These are phyloP conservation scores for Parotocinclus haroldoi DNA, from an alignment of 2,797 vertebrate species.

Conservation along the genomic window DNA sequence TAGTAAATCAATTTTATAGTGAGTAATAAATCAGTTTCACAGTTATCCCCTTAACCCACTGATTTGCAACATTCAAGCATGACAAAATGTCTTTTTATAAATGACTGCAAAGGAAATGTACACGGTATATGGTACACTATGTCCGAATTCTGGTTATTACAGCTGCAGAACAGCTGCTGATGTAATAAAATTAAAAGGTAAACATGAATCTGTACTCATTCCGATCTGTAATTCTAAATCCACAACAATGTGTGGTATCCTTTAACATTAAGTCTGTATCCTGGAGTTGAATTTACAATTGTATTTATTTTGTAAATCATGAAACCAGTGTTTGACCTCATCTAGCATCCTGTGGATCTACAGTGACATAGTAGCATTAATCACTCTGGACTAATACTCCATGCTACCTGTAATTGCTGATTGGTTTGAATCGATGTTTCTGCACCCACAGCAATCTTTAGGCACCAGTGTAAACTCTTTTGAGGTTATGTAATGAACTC, in stretches of 20 bases:
- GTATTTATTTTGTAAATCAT: too few species aligned
- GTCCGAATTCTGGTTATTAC: background rate
- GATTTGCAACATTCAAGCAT: background rate
- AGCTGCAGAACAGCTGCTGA: conserved; percentile 5
- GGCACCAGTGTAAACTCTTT: conserved; percentile 35
- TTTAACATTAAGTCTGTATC: background rate
- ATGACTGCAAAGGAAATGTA: conserved; percentile 1
- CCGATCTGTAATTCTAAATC: background rate
- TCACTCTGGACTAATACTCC: background rate
- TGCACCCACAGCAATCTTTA: conserved; percentile 16
- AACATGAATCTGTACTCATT: background rate
- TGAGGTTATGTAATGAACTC: conserved; percentile 48
- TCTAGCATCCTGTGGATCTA: background rate
- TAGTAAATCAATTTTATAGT: conserved; percentile 22
- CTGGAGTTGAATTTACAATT: too few species aligned
- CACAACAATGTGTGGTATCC: background rate
- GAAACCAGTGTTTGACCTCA: conserved; percentile 16
- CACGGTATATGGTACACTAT: background rate
- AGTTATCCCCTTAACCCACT: conserved; percentile 7
- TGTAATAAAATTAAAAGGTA: background rate
- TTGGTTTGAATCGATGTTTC: conserved; percentile 31
- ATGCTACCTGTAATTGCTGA: conserved; percentile 10
- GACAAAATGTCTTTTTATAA: conserved; percentile 6
- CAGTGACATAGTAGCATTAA: background rate
- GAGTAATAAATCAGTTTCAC: conserved; percentile 1